Percentiles rank a stretch among this genome's conserved stretches.
phyloP scores from a whole-genome alignment of 2,888 invertebrate species.

The Corbicula japonica region DNA sequence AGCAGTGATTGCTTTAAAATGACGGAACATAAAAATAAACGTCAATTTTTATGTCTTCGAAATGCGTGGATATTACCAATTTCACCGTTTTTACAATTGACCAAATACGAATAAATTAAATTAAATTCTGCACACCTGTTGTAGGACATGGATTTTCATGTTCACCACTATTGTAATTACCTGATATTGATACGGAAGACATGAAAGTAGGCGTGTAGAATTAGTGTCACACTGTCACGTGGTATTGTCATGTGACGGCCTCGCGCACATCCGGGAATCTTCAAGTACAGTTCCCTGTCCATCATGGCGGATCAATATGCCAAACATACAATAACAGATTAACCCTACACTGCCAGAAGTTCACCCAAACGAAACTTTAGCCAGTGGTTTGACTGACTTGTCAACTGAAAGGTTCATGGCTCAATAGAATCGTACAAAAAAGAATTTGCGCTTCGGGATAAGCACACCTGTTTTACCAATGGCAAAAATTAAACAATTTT shows the following conservation, averaged over 20 bases:
- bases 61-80: conserved; percentile 8
- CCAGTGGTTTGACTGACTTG: too few species aligned
- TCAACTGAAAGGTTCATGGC: too few species aligned
- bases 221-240: conserved; percentile 59
- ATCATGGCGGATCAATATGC: conserved; percentile 37
- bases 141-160: conserved; percentile 35
- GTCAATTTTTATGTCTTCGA: conserved; percentile 8
- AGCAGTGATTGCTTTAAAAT: too few species aligned
- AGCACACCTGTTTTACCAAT: too few species aligned
- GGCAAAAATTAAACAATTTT: too few species aligned
- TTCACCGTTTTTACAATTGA: conserved; percentile 21
- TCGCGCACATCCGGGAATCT: conserved; percentile 56
- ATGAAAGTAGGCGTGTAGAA: conserved; percentile 56
- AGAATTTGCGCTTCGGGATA: too few species aligned
- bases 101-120: conserved; percentile 23
- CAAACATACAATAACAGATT: conserved; percentile 31
- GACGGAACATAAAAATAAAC: conserved; percentile 2
- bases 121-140: conserved; percentile 44
- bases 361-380: conserved; percentile 31
- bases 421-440: too few species aligned
- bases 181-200: conserved; percentile 45
- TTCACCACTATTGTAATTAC: conserved; percentile 48
- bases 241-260: conserved; percentile 61
- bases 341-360: conserved; percentile 39
- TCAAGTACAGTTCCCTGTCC: conserved; percentile 49